These are phyloP conservation scores for Parazoanthus darwini DNA, from an alignment of 92 coral and sea anemone species.

Conservation along the genomic window DNA sequence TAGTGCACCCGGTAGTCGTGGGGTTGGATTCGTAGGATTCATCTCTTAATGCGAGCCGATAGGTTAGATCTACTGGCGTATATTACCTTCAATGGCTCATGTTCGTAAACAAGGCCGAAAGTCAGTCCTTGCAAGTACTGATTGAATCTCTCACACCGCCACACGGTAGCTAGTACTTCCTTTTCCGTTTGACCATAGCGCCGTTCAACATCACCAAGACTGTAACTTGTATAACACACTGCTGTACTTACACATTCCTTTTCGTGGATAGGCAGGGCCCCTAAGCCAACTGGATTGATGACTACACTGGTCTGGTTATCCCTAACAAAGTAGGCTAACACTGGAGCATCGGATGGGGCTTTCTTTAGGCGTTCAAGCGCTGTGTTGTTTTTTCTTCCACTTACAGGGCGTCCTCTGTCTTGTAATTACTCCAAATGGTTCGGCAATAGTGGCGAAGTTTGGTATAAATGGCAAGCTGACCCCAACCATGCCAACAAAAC, in stretches of 20 bases:
- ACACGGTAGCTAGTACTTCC: conserved; percentile 55
- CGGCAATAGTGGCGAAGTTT: conserved; percentile 42
- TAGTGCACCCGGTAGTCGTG: conserved; percentile 40
- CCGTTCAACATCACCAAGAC: conserved; percentile 16
- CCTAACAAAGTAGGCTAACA: conserved; percentile 50
- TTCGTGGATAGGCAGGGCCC: conserved; percentile 42
- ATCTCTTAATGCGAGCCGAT: conserved; percentile 54
- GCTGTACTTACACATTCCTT: conserved; percentile 39
- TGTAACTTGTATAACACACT: conserved; percentile 43
- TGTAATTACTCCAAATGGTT: conserved; percentile 39
- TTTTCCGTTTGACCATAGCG: conserved; percentile 52
- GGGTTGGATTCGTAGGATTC: conserved; percentile 56
- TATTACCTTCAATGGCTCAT: conserved; percentile 48
- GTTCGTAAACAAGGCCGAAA: conserved; percentile 55
- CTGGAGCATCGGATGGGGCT: conserved; percentile 43
- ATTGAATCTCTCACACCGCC: conserved; percentile 7
- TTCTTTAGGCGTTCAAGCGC: conserved; percentile 45
- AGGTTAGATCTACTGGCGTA: conserved; percentile 47
- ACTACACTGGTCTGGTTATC: conserved; percentile 40
- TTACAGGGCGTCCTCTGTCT: conserved; percentile 36
- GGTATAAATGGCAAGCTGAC: conserved; percentile 45
- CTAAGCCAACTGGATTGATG: conserved; percentile 40
- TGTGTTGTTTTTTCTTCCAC: conserved; percentile 42
- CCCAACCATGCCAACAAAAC: conserved; percentile 41
- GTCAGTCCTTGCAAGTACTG: conserved; percentile 50